These are phyloP conservation scores for Syrmaticus mikado DNA, from an alignment of 2,113 vertebrate genomes.

Conservation along the genomic window DNA sequence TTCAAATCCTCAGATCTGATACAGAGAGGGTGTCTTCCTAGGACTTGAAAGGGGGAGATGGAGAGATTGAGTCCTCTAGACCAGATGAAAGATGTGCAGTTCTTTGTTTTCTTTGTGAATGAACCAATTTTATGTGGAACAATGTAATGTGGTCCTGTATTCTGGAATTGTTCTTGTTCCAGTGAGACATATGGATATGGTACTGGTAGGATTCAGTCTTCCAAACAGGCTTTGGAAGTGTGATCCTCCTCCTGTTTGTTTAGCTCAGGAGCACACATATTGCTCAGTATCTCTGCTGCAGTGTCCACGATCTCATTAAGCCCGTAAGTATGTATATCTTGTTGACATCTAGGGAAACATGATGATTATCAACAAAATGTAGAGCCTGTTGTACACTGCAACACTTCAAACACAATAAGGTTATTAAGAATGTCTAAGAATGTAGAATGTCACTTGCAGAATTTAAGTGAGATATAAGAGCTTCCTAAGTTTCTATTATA, in stretches of 20 bases:
- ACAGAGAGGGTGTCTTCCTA: background rate
- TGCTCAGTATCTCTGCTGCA: conserved; percentile 38
- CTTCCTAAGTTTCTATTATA: conserved; percentile 77
- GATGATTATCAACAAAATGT: conserved; percentile 69
- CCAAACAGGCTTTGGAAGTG: background rate
- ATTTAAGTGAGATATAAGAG: conserved; percentile 71
- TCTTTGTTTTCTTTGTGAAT: background rate
- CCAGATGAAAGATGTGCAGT: background rate
- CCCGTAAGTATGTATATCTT: conserved; percentile 45
- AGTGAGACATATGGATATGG: background rate
- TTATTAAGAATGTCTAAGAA: conserved; percentile 70
- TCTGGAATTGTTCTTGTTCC: background rate
- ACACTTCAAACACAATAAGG: conserved; percentile 73
- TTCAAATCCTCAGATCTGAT: background rate
- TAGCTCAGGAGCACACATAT: background rate
- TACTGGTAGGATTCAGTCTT: background rate
- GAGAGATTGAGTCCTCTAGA: background rate
- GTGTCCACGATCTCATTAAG: conserved; percentile 63
- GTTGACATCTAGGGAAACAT: conserved; percentile 71
- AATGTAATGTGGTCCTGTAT: background rate
- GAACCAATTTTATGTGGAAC: background rate
- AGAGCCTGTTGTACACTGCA: conserved; percentile 55
- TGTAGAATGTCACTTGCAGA: conserved; percentile 75
- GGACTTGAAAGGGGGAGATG: background rate
- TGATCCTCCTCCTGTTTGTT: background rate